Evolutionary conservation across 2,797 vertebrate genomes (phyloP).

Genomic region (Gobio occitaniae): DNA sequence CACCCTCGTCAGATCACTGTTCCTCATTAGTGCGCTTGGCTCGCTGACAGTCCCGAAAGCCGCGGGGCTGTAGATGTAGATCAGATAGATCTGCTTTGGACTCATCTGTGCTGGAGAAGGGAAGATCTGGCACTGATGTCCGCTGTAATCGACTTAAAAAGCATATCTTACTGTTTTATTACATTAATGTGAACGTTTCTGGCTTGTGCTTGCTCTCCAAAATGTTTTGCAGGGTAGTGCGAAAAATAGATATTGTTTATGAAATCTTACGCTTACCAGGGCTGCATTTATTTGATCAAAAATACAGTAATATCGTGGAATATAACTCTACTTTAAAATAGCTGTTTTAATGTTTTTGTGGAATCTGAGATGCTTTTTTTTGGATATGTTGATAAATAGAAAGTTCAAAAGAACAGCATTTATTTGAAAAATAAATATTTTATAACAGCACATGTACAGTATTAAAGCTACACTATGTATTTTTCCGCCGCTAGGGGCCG

Average conservation of each 20-base stretch:
- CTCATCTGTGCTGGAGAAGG: constrained; percentile 11
- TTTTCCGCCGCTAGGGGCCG: no score
- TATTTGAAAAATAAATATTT: neutral
- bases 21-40: constrained; percentile 45
- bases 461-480: no score
- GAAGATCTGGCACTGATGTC: constrained; percentile 35
- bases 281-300: neutral
- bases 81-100: constrained; percentile 24
- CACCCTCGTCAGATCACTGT: constrained; percentile 31
- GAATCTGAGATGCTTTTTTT: neutral
- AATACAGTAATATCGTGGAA: neutral
- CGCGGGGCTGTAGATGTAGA: constrained; percentile 32
- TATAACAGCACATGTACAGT: neutral
- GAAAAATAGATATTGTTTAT: neutral
- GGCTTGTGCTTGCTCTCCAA: neutral
- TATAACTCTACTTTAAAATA: neutral
- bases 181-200: constrained; percentile 25
- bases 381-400: neutral
- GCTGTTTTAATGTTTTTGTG: neutral
- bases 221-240: neutral
- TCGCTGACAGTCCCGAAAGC: constrained; percentile 33
- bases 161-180: constrained; percentile 8
- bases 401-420: neutral
- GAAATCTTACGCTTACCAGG: neutral
- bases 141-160: constrained; percentile 15